These are phyloP conservation scores for Syngnathoides biaculeatus DNA, from an alignment of 2,113 vertebrate species.

Conservation along the genomic window DNA sequence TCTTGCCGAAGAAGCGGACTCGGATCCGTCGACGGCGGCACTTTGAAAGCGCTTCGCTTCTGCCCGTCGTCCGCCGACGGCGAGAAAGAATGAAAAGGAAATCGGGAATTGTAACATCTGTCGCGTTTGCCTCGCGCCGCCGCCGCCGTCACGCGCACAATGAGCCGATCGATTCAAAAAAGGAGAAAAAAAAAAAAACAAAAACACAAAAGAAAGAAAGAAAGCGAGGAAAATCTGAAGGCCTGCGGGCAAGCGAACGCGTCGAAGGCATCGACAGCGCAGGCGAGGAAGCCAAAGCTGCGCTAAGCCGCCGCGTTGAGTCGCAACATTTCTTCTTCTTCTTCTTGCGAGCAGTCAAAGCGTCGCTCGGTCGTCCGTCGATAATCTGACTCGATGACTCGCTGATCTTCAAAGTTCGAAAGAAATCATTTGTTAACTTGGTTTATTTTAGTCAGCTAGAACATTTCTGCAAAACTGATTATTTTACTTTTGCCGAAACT, in stretches of 20 bases:
- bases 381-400: no score
- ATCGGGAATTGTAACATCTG: slow-evolving; percentile 75
- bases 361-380: slow-evolving; percentile 57
- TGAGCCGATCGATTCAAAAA: slow-evolving; percentile 76
- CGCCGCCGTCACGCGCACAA: slow-evolving; percentile 67
- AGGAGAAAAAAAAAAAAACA: slow-evolving; percentile 43
- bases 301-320: slow-evolving; percentile 74
- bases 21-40: slow-evolving; percentile 78
- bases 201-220: slow-evolving; percentile 37
- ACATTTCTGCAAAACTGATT: no score
- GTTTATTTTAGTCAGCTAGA: no score
- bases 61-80: slow-evolving; percentile 64
- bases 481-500: no score
- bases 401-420: no score
- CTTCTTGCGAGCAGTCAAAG: slow-evolving; percentile 14
- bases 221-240: slow-evolving; percentile 62
- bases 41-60: slow-evolving; percentile 77
- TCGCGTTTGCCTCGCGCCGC: slow-evolving; percentile 36
- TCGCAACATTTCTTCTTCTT: slow-evolving; percentile 67
- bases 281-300: slow-evolving; percentile 68
- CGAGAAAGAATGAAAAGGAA: slow-evolving; percentile 73
- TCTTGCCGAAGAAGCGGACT: slow-evolving; percentile 74
- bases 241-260: slow-evolving; percentile 70
- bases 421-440: no score
- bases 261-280: slow-evolving; percentile 68